phyloP scores from a whole-genome alignment of 2,113 vertebrate species.

The Labrus mixtus region DNA sequence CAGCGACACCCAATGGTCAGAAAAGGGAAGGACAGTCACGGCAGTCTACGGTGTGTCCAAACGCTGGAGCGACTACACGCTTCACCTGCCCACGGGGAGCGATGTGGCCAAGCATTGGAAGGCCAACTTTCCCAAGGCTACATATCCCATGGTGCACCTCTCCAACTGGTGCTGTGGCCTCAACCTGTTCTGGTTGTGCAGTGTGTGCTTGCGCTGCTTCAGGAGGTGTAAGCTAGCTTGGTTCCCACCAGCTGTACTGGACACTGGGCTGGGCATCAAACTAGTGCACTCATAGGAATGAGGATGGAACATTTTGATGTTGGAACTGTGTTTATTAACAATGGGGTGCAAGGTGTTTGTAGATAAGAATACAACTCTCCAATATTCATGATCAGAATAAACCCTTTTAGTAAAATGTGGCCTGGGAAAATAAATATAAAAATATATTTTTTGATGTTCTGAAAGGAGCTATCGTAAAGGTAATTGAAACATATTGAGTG shows the following conservation, averaged over 20 bases:
- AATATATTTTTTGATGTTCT: no score
- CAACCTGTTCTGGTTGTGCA: slow-evolving; percentile 93
- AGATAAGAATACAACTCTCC: no score
- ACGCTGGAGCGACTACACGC: slow-evolving; percentile 94
- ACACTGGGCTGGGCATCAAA: slow-evolving; percentile 97
- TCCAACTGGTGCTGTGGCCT: slow-evolving; percentile 98
- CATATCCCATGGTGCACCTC: slow-evolving; percentile 92
- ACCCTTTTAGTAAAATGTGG: background rate
- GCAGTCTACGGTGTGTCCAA: slow-evolving; percentile 92
- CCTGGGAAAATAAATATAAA: no score
- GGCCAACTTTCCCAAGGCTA: slow-evolving; percentile 92
- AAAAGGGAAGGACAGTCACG: slow-evolving; percentile 84
- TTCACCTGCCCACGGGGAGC: slow-evolving; percentile 93
- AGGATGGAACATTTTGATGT: background rate
- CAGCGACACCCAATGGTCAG: slow-evolving; percentile 88
- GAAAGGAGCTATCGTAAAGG: no score
- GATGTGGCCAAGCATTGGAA: slow-evolving; percentile 98
- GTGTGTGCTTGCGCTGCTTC: slow-evolving; percentile 91
- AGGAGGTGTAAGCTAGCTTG: slow-evolving; percentile 94
- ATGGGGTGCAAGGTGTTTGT: slow-evolving; percentile 23
- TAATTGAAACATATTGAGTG: no score
- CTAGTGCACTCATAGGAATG: slow-evolving; percentile 91
- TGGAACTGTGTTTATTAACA: background rate
- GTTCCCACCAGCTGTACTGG: slow-evolving; percentile 95
- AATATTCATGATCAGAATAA: background rate